Conservation (phyloP, 1,140 invertebrate species). For the Lepidurus apus region DNA sequence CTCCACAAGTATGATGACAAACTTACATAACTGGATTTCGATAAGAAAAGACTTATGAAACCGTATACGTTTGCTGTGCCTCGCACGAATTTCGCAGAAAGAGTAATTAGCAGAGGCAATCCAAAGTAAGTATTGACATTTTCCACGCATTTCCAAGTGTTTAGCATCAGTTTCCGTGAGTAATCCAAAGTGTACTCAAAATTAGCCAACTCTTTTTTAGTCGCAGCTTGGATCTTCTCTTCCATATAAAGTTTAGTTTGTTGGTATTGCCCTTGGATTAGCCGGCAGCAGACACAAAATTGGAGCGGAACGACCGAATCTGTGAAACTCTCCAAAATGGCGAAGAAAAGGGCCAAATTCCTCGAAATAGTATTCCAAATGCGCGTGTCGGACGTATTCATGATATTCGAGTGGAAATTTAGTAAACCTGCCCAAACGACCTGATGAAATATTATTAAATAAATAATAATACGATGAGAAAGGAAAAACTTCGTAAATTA, state of each 20-base stretch:
- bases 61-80: not conserved
- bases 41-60: not conserved
- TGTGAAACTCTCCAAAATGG: not conserved
- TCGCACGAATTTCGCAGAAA: not conserved
- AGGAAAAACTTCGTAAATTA: not conserved
- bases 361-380: not conserved
- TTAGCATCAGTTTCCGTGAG: not conserved
- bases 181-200: not conserved
- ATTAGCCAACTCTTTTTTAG: not conserved
- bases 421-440: not conserved
- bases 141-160: not conserved
- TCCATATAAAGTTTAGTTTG: not conserved
- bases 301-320: not conserved
- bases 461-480: not conserved
- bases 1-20: not conserved
- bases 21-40: not conserved
- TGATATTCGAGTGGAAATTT: not conserved
- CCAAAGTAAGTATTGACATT: not conserved
- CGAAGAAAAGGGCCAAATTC: not conserved
- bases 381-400: not conserved
- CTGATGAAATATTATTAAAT: not conserved
- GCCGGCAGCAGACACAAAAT: not conserved
- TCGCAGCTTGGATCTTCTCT: not conserved
- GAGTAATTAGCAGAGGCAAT: not conserved
- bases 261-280: not conserved